Percentiles rank a stretch among this genome's conserved stretches.
phyloP scores from a whole-genome alignment of 1,140 invertebrate genomes.

The Akabosia matsudoensis region DNA sequence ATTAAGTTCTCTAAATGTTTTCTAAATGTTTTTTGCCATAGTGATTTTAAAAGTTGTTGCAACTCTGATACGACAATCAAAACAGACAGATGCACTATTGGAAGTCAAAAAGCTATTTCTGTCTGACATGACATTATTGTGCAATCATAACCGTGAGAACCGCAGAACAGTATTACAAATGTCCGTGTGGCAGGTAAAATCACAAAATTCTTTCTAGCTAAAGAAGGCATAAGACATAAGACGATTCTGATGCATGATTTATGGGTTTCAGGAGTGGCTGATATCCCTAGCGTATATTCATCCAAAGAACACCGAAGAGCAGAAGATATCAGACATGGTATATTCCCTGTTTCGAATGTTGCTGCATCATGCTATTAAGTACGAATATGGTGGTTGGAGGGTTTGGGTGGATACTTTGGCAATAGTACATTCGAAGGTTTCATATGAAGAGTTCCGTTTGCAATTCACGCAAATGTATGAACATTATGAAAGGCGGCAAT shows the following conservation, averaged over 20 bases:
- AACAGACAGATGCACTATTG: slow-evolving; percentile 82
- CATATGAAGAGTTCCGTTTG: slow-evolving; percentile 94
- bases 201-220: background rate
- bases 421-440: slow-evolving; percentile 98
- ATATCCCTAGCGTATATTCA: slow-evolving; percentile 98
- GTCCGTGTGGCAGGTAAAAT: slow-evolving; percentile 96
- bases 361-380: slow-evolving; percentile 97
- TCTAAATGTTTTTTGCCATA: slow-evolving; percentile 53
- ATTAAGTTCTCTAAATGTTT: slow-evolving; percentile 17
- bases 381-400: slow-evolving; percentile 99
- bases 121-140: slow-evolving; percentile 93
- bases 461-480: slow-evolving; percentile 96
- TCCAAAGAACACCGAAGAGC: slow-evolving; percentile 89
- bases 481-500: slow-evolving; percentile 87
- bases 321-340: slow-evolving; percentile 97
- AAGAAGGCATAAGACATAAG: background rate
- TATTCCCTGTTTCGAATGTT: slow-evolving; percentile 96
- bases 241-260: background rate
- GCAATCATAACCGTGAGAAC: slow-evolving; percentile 96
- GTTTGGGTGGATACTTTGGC: slow-evolving; percentile 99
- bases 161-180: slow-evolving; percentile 94
- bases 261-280: slow-evolving; percentile 78
- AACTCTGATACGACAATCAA: slow-evolving; percentile 92
- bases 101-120: slow-evolving; percentile 96
- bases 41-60: slow-evolving; percentile 98